phyloP scores from a whole-genome alignment of 1,140 invertebrate species.

The Brachionus sp. region DNA sequence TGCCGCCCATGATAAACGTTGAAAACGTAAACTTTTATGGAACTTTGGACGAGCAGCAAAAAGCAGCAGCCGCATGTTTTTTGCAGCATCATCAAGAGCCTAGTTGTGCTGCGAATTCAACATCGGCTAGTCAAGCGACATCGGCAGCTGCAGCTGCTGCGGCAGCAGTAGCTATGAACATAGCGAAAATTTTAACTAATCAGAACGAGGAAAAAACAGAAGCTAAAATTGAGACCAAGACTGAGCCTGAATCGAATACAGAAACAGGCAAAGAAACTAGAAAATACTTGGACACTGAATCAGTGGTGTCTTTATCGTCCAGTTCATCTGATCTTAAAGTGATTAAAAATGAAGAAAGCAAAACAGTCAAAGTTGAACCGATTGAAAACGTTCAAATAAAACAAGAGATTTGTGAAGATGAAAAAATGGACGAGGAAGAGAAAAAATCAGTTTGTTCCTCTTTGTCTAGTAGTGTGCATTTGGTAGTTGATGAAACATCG shows the following conservation, averaged over 20 bases:
- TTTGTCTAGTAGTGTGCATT: constrained; percentile 11
- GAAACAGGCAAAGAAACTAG: neutral
- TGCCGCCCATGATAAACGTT: constrained; percentile 33
- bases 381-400: neutral
- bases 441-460: constrained; percentile 5
- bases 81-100: neutral
- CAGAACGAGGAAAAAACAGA: neutral
- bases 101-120: neutral
- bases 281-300: constrained; percentile 10
- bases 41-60: neutral
- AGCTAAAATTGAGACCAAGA: neutral
- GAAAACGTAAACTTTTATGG: constrained; percentile 40
- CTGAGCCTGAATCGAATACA: neutral
- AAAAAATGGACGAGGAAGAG: constrained; percentile 7
- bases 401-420: neutral
- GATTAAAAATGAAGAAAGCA: neutral
- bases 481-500: constrained; percentile 19
- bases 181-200: neutral
- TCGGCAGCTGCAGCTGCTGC: neutral
- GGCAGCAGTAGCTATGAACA: constrained; percentile 12
- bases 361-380: neutral
- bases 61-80: neutral
- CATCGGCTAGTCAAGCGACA: neutral
- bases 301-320: neutral
- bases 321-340: neutral